These are phyloP conservation scores for Dryobotodes eremita DNA, from an alignment of 2,888 invertebrate genomes.

Conservation along the genomic window DNA sequence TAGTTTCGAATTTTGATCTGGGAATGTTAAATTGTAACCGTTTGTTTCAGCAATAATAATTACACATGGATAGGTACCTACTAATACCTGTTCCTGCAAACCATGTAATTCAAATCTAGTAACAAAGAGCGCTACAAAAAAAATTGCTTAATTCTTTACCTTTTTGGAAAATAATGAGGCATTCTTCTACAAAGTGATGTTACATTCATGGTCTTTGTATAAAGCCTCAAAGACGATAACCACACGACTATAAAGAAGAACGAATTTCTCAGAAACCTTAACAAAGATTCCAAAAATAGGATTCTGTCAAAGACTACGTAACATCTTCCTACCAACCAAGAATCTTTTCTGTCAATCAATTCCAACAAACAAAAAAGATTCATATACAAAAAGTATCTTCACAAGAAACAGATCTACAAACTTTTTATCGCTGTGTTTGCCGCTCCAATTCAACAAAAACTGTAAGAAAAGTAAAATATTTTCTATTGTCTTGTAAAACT, in stretches of 20 bases:
- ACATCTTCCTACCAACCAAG: background rate
- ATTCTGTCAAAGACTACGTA: background rate
- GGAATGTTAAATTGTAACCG: background rate
- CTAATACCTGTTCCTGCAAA: background rate
- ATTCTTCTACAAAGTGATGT: background rate
- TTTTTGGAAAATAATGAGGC: background rate
- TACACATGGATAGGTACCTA: background rate
- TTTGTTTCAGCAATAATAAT: background rate
- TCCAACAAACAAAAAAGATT: conserved; percentile 11
- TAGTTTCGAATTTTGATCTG: conserved; percentile 8
- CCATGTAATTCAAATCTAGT: background rate
- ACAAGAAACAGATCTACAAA: conserved; percentile 15
- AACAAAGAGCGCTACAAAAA: background rate
- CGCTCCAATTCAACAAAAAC: conserved; percentile 24
- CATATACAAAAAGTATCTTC: background rate
- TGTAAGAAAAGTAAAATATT: conserved; percentile 13
- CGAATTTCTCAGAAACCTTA: background rate
- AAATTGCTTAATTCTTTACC: background rate
- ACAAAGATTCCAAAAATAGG: background rate
- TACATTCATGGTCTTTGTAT: too few species aligned
- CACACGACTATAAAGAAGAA: background rate
- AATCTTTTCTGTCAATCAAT: conserved; percentile 12
- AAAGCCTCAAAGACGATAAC: background rate
- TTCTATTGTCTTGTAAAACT: conserved; percentile 23
- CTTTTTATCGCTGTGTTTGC: conserved; percentile 33